A percentile compares a stretch with the other conserved stretches of the same genome.
These are phyloP conservation scores for Coluber constrictor DNA, from an alignment of 2,797 vertebrate species.

Conservation along the genomic window DNA sequence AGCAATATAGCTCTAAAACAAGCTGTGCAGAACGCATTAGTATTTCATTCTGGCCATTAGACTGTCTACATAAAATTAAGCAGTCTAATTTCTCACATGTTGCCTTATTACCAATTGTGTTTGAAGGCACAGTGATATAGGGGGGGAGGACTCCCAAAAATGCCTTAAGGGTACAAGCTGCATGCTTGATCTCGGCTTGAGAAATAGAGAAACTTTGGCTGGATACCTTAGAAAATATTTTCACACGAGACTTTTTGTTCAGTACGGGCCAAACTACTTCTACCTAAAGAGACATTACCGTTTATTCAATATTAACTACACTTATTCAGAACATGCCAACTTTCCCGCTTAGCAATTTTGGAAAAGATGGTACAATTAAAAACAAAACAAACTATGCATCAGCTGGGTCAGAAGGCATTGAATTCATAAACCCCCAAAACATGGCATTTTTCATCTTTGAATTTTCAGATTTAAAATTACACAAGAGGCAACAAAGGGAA, in stretches of 20 bases:
- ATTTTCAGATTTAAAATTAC: slow-evolving; percentile 30
- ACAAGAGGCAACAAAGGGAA: neutral
- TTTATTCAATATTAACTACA: neutral
- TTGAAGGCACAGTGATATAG: neutral
- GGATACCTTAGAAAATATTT: neutral
- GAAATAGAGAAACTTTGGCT: neutral
- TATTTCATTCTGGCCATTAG: neutral
- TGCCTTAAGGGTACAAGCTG: neutral
- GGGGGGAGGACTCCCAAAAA: neutral
- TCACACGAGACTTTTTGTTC: neutral
- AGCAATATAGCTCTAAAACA: neutral
- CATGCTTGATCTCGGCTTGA: neutral
- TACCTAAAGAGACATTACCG: neutral
- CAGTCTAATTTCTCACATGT: neutral
- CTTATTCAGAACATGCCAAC: neutral
- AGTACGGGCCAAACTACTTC: neutral
- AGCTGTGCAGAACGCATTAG: neutral
- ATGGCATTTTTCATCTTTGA: slow-evolving; percentile 14
- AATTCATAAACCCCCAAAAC: neutral
- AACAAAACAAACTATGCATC: neutral
- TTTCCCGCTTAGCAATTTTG: neutral
- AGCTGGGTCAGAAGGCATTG: neutral
- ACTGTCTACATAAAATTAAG: neutral
- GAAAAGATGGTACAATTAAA: slow-evolving; percentile 1
- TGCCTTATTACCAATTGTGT: neutral